A percentile compares a stretch with the other conserved stretches of the same genome.
Conservation (phyloP, 1,140 invertebrate genomes). For the Oscheius sp. region DNA sequence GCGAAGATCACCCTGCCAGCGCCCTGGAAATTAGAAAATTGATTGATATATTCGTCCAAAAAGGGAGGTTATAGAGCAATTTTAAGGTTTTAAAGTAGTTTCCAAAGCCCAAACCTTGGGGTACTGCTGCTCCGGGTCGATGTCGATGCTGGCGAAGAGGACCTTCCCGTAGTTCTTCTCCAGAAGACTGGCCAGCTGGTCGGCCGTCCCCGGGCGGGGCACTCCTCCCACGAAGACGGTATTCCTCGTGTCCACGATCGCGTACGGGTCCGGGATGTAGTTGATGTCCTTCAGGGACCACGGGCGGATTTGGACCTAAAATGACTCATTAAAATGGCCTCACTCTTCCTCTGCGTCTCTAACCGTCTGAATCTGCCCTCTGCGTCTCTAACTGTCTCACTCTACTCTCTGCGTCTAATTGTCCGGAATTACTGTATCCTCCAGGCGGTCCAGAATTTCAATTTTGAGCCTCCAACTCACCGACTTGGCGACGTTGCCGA, state of each 20-base stretch:
- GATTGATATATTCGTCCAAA: background rate
- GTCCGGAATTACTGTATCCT: too few species aligned
- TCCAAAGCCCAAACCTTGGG: too few species aligned
- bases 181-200: constrained; percentile 77
- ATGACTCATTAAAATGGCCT: too few species aligned
- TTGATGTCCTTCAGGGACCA: constrained; percentile 97
- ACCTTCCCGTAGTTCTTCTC: constrained; percentile 95
- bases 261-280: constrained; percentile 92
- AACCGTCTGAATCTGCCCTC: too few species aligned
- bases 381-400: too few species aligned
- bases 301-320: constrained; percentile 71
- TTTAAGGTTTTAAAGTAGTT: too few species aligned
- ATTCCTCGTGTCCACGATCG: constrained; percentile 93
- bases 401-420: too few species aligned
- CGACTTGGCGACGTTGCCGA: background rate
- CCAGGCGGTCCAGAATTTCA: too few species aligned
- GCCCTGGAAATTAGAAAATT: constrained; percentile 61
- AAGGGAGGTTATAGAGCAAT: too few species aligned
- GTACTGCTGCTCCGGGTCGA: constrained; percentile 97
- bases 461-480: background rate
- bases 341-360: too few species aligned
- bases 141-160: constrained; percentile 98
- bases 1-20: constrained; percentile 97
- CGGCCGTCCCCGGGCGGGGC: constrained; percentile 90
- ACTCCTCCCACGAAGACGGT: constrained; percentile 99